A percentile compares a stretch with the other conserved stretches of the same genome.
phyloP scores from a whole-genome alignment of 2,888 invertebrate species.

The Hyppa rectilinea region DNA sequence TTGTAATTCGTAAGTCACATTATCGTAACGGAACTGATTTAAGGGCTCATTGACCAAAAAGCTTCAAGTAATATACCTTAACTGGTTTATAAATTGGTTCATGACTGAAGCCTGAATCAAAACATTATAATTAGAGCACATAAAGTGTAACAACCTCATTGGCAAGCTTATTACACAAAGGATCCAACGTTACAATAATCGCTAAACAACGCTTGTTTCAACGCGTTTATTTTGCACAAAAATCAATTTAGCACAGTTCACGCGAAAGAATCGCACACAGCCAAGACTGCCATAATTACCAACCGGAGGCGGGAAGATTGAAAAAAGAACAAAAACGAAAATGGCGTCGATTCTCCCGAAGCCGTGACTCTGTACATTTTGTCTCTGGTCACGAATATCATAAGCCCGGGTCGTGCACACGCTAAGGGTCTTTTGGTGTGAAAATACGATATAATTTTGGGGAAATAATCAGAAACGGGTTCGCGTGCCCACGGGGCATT shows the following conservation, averaged over 20 bases:
- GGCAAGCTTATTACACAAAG: constrained; percentile 50
- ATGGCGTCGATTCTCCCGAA: constrained; percentile 74
- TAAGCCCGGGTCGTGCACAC: constrained; percentile 79
- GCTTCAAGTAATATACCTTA: not conserved
- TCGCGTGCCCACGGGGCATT: constrained; percentile 89
- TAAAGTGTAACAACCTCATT: constrained; percentile 53
- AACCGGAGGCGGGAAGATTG: constrained; percentile 68
- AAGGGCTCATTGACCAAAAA: not conserved
- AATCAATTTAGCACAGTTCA: constrained; percentile 65
- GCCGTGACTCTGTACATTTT: constrained; percentile 78
- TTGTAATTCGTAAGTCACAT: constrained; percentile 5
- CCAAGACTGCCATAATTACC: constrained; percentile 70
- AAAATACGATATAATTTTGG: constrained; percentile 90
- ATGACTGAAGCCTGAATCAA: constrained; percentile 24
- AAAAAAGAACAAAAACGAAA: constrained; percentile 71
- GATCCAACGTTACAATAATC: constrained; percentile 50
- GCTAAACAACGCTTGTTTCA: constrained; percentile 44
- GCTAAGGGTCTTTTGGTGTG: constrained; percentile 85
- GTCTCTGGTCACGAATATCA: constrained; percentile 86
- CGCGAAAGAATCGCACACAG: constrained; percentile 64
- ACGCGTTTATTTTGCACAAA: constrained; percentile 56
- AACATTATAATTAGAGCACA: constrained; percentile 24
- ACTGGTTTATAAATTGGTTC: constrained; percentile 15
- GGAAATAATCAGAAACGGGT: constrained; percentile 89
- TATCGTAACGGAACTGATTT: constrained; percentile 7